Conservation (phyloP, 2,797 vertebrate genomes). For the Poeciliopsis paucimaculata region DNA sequence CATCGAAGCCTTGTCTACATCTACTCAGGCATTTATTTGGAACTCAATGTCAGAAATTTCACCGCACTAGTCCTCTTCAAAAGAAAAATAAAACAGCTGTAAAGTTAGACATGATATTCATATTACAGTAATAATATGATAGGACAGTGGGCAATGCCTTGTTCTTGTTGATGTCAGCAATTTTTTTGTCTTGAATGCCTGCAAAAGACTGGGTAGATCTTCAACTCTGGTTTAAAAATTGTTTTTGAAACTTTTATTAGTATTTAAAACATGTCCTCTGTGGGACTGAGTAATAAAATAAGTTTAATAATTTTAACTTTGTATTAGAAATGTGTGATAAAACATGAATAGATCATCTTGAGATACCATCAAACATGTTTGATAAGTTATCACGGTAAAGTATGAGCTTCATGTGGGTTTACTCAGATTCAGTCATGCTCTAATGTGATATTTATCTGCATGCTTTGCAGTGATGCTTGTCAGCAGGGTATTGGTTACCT, state of each 20-base stretch:
- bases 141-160: background rate
- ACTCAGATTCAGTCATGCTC: background rate
- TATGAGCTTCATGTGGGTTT: background rate
- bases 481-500: background rate
- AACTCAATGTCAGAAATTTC: constrained; percentile 45
- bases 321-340: background rate
- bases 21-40: constrained; percentile 48
- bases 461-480: background rate
- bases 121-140: background rate
- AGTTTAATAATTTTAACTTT: background rate
- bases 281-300: background rate
- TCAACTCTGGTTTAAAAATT: background rate
- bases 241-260: background rate
- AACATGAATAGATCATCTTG: background rate
- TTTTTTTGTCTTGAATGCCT: background rate
- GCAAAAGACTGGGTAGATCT: background rate
- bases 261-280: background rate
- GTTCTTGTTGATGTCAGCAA: background rate
- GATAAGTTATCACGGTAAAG: background rate
- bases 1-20: constrained; percentile 9
- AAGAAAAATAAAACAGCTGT: background rate
- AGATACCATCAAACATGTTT: background rate
- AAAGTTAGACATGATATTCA: background rate
- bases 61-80: constrained; percentile 19
- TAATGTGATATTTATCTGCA: background rate